Evolutionary conservation across 1,140 invertebrate species (phyloP).

Genomic region (Nebria ingens): DNA sequence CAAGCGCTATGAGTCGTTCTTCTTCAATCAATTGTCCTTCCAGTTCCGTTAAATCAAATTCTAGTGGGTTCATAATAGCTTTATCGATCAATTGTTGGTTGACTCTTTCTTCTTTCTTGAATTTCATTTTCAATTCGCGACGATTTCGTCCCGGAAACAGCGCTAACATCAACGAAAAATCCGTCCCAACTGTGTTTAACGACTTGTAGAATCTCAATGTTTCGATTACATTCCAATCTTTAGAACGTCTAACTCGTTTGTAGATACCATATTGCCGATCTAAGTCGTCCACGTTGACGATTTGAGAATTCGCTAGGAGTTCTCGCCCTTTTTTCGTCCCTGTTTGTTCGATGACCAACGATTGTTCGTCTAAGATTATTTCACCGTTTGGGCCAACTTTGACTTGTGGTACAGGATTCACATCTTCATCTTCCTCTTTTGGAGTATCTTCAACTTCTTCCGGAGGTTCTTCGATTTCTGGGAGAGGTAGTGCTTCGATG

Average conservation of each 20-base stretch:
- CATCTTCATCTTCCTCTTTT: conserved; percentile 36
- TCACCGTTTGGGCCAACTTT: conserved; percentile 81
- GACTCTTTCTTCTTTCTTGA: conserved; percentile 40
- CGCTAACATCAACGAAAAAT: conserved; percentile 77
- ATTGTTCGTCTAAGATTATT: conserved; percentile 78
- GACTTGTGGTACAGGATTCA: conserved; percentile 67
- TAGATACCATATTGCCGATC: conserved; percentile 50
- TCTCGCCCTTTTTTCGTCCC: conserved; percentile 50
- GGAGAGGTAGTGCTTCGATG: conserved; percentile 15
- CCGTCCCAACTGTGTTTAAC: conserved; percentile 76
- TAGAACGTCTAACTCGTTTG: conserved; percentile 47
- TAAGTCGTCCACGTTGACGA: conserved; percentile 53
- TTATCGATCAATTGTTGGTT: conserved; percentile 36
- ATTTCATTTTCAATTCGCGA: conserved; percentile 69
- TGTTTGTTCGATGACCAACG: conserved; percentile 69
- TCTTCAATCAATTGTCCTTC: conserved; percentile 33
- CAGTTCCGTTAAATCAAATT: conserved; percentile 37
- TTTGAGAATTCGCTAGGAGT: conserved; percentile 48
- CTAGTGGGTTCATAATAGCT: conserved; percentile 36
- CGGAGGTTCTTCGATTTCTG: conserved; percentile 15
- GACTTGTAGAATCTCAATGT: conserved; percentile 80
- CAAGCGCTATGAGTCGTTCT: conserved; percentile 17
- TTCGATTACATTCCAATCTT: conserved; percentile 57
- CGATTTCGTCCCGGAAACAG: conserved; percentile 70
- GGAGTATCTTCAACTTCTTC: conserved; percentile 29